Evolutionary conservation across 2,797 vertebrate species (phyloP).

Genomic region (Lemur catta): DNA sequence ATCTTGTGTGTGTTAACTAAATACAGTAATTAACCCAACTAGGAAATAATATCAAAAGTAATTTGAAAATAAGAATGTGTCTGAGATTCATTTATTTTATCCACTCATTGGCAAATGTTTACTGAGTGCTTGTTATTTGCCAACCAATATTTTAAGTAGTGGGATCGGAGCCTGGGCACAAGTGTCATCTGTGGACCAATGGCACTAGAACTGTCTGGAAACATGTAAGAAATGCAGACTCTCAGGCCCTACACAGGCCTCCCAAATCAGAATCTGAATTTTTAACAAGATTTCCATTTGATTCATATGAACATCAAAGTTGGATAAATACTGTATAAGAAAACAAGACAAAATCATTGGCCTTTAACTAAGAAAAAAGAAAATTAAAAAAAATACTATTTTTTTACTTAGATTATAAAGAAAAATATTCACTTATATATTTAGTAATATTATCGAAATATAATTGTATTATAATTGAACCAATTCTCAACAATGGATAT

Average conservation of each 20-base stretch:
- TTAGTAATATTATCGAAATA: background rate
- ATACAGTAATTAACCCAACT: background rate
- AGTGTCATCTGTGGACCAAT: background rate
- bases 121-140: background rate
- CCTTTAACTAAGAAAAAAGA: background rate
- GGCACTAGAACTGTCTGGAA: background rate
- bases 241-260: background rate
- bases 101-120: background rate
- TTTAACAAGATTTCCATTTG: background rate
- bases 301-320: background rate
- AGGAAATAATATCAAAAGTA: background rate
- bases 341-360: background rate
- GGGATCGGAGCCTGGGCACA: background rate
- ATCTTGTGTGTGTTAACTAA: background rate
- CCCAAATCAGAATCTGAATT: background rate
- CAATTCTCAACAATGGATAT: slow-evolving; percentile 4
- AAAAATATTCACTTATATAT: background rate
- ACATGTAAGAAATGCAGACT: background rate
- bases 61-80: background rate
- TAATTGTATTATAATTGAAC: background rate
- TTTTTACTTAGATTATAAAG: background rate
- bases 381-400: background rate
- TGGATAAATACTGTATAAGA: background rate
- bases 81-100: background rate
- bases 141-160: background rate